These are phyloP conservation scores for Nothobranchius furzeri DNA, from an alignment of 2,113 vertebrate species.

Conservation along the genomic window DNA sequence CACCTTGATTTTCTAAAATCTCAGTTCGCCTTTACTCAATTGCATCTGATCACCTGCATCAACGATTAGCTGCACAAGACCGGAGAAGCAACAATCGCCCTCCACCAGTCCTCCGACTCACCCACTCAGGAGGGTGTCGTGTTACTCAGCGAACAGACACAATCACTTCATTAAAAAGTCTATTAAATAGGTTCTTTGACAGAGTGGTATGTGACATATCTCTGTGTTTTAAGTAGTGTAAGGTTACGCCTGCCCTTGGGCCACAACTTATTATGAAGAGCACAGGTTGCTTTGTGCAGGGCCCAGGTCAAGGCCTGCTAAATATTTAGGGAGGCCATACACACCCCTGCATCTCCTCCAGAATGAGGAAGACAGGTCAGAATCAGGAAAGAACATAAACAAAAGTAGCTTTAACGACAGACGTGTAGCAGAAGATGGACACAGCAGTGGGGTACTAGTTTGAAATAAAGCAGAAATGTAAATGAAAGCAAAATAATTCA, in stretches of 20 bases:
- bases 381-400: slow-evolving; percentile 64
- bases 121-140: slow-evolving; percentile 26
- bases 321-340: slow-evolving; percentile 72
- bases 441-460: slow-evolving; percentile 14
- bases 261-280: slow-evolving; percentile 58
- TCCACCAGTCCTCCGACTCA: slow-evolving; percentile 7
- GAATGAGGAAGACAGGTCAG: slow-evolving; percentile 49
- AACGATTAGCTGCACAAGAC: no score
- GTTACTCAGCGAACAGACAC: slow-evolving; percentile 57
- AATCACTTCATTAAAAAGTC: slow-evolving; percentile 68
- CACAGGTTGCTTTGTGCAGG: slow-evolving; percentile 58
- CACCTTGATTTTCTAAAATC: no score
- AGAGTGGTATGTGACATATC: slow-evolving; percentile 69
- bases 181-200: slow-evolving; percentile 71
- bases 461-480: slow-evolving; percentile 10
- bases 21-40: no score
- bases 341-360: slow-evolving; percentile 62
- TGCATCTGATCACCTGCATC: no score
- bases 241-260: slow-evolving; percentile 59
- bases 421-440: slow-evolving; percentile 20
- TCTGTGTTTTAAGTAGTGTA: slow-evolving; percentile 71
- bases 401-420: slow-evolving; percentile 27
- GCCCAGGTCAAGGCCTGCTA: slow-evolving; percentile 71
- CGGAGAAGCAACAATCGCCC: slow-evolving; percentile 21
- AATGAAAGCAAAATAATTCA: neutral